Conservation (phyloP, 2,113 vertebrate genomes). For the Oncorhynchus mykiss region DNA sequence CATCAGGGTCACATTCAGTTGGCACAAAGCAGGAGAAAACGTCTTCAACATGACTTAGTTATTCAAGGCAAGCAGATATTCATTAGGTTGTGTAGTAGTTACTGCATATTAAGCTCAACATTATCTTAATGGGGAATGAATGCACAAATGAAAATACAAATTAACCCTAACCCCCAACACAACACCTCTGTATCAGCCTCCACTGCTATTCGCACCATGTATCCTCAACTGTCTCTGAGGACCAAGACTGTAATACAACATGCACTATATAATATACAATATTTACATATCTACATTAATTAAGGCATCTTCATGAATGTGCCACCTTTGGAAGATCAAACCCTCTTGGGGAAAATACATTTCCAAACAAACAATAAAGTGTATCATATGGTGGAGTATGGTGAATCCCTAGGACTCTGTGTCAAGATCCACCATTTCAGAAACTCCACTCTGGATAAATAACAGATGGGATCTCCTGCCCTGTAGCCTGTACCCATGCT, state of each 20-base stretch:
- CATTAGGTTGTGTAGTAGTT: too few relatives aligned
- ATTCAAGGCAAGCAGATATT: too few relatives aligned
- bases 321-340: background rate
- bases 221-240: background rate
- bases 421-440: background rate
- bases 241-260: background rate
- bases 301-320: background rate
- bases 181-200: background rate
- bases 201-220: too few relatives aligned
- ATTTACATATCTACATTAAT: background rate
- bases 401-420: background rate
- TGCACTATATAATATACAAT: background rate
- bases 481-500: background rate
- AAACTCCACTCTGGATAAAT: background rate
- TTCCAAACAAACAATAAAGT: background rate
- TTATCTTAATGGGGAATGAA: background rate
- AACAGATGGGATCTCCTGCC: background rate
- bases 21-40: background rate
- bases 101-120: background rate
- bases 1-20: background rate
- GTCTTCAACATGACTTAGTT: too few relatives aligned
- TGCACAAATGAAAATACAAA: background rate
- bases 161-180: background rate
- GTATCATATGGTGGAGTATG: background rate
- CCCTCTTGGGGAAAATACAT: background rate